Evolutionary conservation across 2,113 vertebrate species (phyloP), one percentile per base, ranked within the genome.

Genomic region (Pteropus alecto): DNA sequence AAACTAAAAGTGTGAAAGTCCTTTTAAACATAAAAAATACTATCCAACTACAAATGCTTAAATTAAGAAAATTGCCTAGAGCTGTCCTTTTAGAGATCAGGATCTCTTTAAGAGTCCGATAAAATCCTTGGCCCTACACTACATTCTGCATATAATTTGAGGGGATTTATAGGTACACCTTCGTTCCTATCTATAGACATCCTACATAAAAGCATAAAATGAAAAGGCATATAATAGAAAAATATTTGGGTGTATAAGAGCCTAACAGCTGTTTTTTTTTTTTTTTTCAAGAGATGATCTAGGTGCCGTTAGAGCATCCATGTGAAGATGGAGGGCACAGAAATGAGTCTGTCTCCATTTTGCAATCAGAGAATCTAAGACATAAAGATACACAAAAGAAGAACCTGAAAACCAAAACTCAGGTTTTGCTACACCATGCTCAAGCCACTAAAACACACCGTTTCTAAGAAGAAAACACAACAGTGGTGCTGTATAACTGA

Each of bases 1-100:
- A 87, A 93, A 61, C 33, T n/a, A 16, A 43, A 82, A 87, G 43
- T 78, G 18, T 60, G 5, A 51, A 48, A 79, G 71, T 84, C 38
- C n/a, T 90, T 91, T 93, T 71, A 86, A 94, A 87, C 21, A 14
- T 71, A 90, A 91, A 91, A 87, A 78, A 9, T 33, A 93, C 35
- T 92, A 86, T 51, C 51, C 67, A 94, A 70, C 58, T 61, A 14
- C 10, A 73, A 70, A n/a, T 85, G 46, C 14, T 79, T 83, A 84
- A 73, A 60, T 2, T 38, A 38, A 89, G 61, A 83, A 76, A 84
- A 82, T 0, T 76, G 43, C 43, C 65, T 67, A 71, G 18, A 89
- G 24, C 28, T 92, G 10, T 54, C 41, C 30, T 65, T 88, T 65
- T 38, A 70, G 54, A 22, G 14, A 38, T 81, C 38, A 68, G 41